Evolutionary conservation across 2,797 vertebrate genomes (phyloP).

Genomic region (Tapera naevia): DNA sequence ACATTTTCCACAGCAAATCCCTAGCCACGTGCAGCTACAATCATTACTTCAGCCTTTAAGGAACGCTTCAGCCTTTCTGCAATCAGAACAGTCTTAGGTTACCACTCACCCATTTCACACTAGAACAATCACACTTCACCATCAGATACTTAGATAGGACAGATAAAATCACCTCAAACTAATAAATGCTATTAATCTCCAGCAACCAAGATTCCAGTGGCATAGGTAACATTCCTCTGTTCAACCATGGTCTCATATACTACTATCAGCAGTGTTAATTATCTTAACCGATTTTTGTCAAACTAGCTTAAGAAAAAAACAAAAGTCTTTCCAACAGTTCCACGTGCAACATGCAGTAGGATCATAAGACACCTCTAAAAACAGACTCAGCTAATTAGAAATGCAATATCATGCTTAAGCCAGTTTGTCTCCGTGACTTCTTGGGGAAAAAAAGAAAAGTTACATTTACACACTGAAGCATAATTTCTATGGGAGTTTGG

Average conservation of each 20-base stretch:
- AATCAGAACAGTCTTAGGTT: background rate
- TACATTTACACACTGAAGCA: background rate
- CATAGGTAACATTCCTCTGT: background rate
- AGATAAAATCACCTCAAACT: background rate
- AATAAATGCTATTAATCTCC: background rate
- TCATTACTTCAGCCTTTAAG: background rate
- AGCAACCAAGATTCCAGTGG: background rate
- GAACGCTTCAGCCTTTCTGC: background rate
- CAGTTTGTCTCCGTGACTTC: background rate
- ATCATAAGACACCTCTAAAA: constrained; percentile 9
- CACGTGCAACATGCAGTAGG: background rate
- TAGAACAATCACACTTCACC: background rate
- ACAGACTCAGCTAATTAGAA: constrained; percentile 20
- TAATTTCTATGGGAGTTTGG: background rate
- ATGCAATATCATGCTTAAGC: background rate
- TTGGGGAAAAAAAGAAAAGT: too few relatives aligned
- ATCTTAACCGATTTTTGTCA: background rate
- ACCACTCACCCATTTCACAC: background rate
- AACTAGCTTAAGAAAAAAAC: background rate
- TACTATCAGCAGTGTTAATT: background rate
- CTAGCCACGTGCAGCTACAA: background rate
- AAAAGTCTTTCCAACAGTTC: background rate
- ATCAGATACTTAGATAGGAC: background rate
- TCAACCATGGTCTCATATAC: background rate
- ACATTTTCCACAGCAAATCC: background rate